phyloP scores from a whole-genome alignment of 2,888 invertebrate species.

The Lamproptera curius region DNA sequence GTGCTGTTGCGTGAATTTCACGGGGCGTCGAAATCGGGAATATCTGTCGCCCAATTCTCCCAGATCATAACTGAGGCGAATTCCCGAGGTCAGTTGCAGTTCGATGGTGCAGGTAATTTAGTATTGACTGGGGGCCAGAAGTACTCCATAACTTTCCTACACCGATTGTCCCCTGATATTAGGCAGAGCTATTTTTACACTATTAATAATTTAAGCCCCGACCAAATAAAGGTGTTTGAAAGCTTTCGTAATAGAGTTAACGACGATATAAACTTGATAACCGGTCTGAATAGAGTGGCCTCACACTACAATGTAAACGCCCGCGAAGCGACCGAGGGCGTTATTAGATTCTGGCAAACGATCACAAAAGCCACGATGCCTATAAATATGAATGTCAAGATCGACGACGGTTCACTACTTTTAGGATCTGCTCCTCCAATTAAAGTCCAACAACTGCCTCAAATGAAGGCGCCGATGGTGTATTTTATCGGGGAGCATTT shows the following conservation, averaged over 20 bases:
- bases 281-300: slow-evolving; percentile 25
- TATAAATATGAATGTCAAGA: slow-evolving; percentile 18
- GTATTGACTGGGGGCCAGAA: slow-evolving; percentile 21
- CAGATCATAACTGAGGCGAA: slow-evolving; percentile 27
- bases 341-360: slow-evolving; percentile 27
- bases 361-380: slow-evolving; percentile 22
- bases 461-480: slow-evolving; percentile 26
- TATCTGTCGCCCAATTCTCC: slow-evolving; percentile 26
- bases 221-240: slow-evolving; percentile 28
- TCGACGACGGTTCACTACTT: slow-evolving; percentile 27
- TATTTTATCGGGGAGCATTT: slow-evolving; percentile 31
- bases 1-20: slow-evolving; percentile 27
- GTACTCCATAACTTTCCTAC: slow-evolving; percentile 22
- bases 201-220: slow-evolving; percentile 25
- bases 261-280: slow-evolving; percentile 27
- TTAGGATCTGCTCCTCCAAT: slow-evolving; percentile 32
- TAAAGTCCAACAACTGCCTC: slow-evolving; percentile 26
- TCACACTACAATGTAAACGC: slow-evolving; percentile 24
- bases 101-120: slow-evolving; percentile 17
- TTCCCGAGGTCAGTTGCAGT: slow-evolving; percentile 9
- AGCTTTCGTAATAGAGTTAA: slow-evolving; percentile 25
- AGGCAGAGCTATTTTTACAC: slow-evolving; percentile 27
- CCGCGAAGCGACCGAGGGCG: slow-evolving; percentile 26
- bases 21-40: slow-evolving; percentile 23
- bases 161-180: slow-evolving; percentile 16